Percentiles rank a stretch among this genome's conserved stretches.
These are phyloP conservation scores for Halcyon chelicuti DNA, from an alignment of 2,797 vertebrate genomes.

Conservation along the genomic window DNA sequence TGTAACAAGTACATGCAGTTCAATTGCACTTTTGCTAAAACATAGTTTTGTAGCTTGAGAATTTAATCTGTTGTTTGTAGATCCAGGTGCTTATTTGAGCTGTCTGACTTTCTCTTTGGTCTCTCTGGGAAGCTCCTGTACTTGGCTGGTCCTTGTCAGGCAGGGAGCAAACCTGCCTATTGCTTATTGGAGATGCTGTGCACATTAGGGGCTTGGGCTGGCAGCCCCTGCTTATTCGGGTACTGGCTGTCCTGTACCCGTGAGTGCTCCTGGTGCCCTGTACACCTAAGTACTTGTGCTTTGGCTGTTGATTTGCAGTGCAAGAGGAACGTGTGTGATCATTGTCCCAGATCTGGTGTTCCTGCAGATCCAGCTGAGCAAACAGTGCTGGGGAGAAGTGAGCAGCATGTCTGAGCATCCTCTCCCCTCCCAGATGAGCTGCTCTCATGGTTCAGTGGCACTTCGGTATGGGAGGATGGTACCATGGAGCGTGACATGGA, in stretches of 20 bases:
- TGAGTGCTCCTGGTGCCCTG: background rate
- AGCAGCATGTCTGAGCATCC: fast-evolving
- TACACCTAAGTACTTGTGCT: background rate
- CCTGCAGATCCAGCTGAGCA: background rate
- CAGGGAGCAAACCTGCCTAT: background rate
- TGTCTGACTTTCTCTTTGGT: background rate
- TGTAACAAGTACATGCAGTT: constrained; percentile 86
- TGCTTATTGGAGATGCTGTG: background rate
- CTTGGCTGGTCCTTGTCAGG: background rate
- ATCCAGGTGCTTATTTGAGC: constrained; percentile 76
- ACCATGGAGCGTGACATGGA: fast-evolving
- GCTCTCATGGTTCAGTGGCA: background rate
- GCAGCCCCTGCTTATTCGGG: fast-evolving
- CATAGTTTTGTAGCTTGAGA: constrained; percentile 81
- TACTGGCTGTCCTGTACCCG: background rate
- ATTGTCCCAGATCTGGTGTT: background rate
- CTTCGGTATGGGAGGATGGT: background rate
- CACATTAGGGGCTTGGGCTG: background rate
- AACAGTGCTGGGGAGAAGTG: background rate
- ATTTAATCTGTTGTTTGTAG: constrained; percentile 82
- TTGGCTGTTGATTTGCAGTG: background rate
- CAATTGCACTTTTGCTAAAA: constrained; percentile 85
- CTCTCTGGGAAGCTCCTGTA: background rate
- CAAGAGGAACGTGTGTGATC: fast-evolving
- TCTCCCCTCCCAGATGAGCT: background rate